Base-by-base conservation (phyloP, 1,140 invertebrate species). In the Zaprionus capensis region DNA sequence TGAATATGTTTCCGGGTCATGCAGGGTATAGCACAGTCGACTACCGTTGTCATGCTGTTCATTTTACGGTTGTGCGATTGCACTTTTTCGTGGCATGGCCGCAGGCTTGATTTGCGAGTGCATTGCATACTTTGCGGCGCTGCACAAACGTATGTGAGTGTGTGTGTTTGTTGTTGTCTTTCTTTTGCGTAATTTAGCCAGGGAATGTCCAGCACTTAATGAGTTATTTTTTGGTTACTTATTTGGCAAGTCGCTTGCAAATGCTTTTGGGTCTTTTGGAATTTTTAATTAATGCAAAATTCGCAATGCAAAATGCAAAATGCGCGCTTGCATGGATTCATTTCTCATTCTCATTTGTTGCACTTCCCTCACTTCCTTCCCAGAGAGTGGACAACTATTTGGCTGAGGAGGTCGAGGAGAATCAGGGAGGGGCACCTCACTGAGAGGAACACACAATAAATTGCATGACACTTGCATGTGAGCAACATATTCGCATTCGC, bases 41-140 rank as follows among this genome's bases (percentile, higher is more conserved):
- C 9, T 14, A 38, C 17, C 34, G 31, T 4, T 61, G 26, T 65
- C 5, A 28, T 36, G 34, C 20, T 61, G 58, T 65, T 51, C 20
- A 31, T 71, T 38, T 46, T 64, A 56, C 22, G 36, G 51, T 53
- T 56, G 34, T 22, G 38, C 24, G 31, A 82, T 74, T 87, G 83
- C 83, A 87, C 49, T 90, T 88, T 87, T 81, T 70, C 61, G 81
- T 73, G 81, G 61, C 59, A 72, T 63, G 44, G 72, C 91, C 91
- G 72, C 73, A 78, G 78, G 76, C 87, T 86, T 87, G 75, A 92
- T 92, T 92, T 91, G 91, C 76, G 86, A 92, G 78, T 91, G 91
- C 91, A 91, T 81, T 76, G 91, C 91, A 91, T 87, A 85, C 77
- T 91, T 88, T 85, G 78, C 76, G 86, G 82, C 51, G 55, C 36